Conservation (phyloP, 2,113 vertebrate species). For the Hipposideros armiger region DNA sequence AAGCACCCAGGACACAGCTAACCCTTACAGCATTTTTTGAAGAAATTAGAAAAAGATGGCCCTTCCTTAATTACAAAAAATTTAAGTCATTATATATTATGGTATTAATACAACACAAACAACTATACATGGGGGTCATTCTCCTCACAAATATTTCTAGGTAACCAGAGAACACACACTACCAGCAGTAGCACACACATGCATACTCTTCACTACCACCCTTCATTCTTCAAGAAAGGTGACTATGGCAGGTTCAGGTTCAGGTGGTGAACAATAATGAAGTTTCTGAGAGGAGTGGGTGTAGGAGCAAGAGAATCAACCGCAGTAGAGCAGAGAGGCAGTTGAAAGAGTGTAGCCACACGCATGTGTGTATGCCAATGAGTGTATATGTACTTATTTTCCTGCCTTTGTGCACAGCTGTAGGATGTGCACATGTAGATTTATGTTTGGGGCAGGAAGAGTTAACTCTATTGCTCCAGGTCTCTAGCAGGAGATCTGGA, state of each 20-base stretch:
- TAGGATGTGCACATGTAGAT: not conserved
- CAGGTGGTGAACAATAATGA: not conserved
- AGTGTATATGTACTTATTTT: not conserved
- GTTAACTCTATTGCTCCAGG: not conserved
- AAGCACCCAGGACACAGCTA: not conserved
- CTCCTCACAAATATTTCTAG: not conserved
- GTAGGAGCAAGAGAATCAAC: not conserved
- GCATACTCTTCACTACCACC: not conserved
- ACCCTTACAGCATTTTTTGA: not conserved
- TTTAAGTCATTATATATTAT: constrained; percentile 2
- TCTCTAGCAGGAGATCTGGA: constrained; percentile 4
- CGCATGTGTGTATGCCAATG: not conserved
- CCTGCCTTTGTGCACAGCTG: not conserved
- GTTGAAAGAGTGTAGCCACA: not conserved
- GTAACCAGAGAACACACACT: not conserved
- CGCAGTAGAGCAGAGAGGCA: not conserved
- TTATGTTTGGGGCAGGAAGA: not conserved
- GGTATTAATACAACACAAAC: not conserved
- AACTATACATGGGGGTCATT: not conserved
- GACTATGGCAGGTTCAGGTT: not conserved
- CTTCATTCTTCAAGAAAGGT: not conserved
- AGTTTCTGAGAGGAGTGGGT: not conserved
- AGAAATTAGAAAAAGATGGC: constrained; percentile 3
- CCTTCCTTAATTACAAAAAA: not conserved
- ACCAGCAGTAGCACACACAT: not conserved